Base-by-base conservation (phyloP, 2,113 vertebrate species). In the Chlorocebus sabaeus region DNA sequence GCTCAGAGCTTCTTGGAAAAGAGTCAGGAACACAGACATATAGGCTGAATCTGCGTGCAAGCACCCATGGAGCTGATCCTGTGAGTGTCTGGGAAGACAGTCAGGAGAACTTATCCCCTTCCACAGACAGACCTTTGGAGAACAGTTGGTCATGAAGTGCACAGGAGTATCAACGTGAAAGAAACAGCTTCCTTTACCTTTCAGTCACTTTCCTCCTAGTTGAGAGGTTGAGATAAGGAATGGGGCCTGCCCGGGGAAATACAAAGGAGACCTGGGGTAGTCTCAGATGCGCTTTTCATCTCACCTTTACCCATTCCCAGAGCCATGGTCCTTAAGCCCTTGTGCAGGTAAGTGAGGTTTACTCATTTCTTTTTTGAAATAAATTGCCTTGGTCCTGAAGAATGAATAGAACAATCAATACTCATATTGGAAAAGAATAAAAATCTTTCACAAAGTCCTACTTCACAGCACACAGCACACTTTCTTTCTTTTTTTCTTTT, bases 291-390 rank as follows among this genome's bases (percentile, higher is more conserved):
- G 20, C 23, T 45, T 23, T 64, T 27, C 4, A 22, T 45, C n/a
- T 83, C 43, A 64, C 3, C 17, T 40, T 17, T 18, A 67, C 30
- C 35, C 30, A 25, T 32, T 25, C 27, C 85, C 43, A 68, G 48
- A 32, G 14, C n/a, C n/a, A 11, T 52, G 30, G 22, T 38, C 43
- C 79, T 61, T 85, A 93, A 94, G 18, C 38, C 45, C n/a, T 93
- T 35, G 14, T 45, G 11, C 86, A 87, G 91, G 86, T 96, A 88
- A 93, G 96, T 91, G 4, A 80, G 30, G n/a, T n/a, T 73, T 73
- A 18, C 30, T 73, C 48, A 52, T 30, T 92, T 27, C 5, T 50
- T 17, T 43, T 89, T 40, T 52, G 43, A 23, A 83, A 79, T 48
- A 48, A 81, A 68, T 32, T 70, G 6, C 45, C 67, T 91, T 38